Conservation (phyloP, 2,113 vertebrate species). For the Pleuronectes platessa region DNA sequence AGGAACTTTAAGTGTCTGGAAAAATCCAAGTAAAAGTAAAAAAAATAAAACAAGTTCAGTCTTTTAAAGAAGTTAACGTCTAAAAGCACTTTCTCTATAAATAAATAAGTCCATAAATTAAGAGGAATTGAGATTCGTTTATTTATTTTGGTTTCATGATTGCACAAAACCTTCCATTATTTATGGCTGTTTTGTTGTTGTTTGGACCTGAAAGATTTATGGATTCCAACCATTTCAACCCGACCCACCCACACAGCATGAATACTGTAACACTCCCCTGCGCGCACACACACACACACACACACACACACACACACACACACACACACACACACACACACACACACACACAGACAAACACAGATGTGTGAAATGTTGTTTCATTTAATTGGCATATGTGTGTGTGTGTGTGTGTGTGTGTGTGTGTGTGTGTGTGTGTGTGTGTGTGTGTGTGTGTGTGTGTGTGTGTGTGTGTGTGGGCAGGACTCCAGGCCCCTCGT, state of each 20-base stretch:
- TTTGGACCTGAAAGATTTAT: conserved; percentile 64
- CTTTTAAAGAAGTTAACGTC: not conserved
- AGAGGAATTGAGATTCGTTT: conserved; percentile 17
- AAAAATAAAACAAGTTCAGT: not conserved
- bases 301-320: too few species aligned
- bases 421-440: too few species aligned
- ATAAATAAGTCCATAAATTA: conserved; percentile 33
- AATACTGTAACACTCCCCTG: conserved; percentile 11
- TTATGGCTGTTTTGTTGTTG: conserved; percentile 61
- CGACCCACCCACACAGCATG: conserved; percentile 35
- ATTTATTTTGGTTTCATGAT: conserved; percentile 37
- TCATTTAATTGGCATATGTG: conserved; percentile 33
- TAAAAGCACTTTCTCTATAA: conserved; percentile 5
- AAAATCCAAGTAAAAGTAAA: conserved; percentile 19
- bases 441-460: conserved; percentile 1
- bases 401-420: conserved; percentile 20
- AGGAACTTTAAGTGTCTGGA: not conserved
- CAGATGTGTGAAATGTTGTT: conserved; percentile 44
- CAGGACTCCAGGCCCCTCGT: conserved; percentile 46
- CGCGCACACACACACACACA: too few species aligned
- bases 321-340: too few species aligned
- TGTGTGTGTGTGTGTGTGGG: conserved; percentile 45
- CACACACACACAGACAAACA: not conserved
- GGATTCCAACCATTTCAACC: conserved; percentile 23
- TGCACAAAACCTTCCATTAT: conserved; percentile 44